Conservation (phyloP, 1,140 invertebrate species). For the Sitodiplosis mosellana region DNA sequence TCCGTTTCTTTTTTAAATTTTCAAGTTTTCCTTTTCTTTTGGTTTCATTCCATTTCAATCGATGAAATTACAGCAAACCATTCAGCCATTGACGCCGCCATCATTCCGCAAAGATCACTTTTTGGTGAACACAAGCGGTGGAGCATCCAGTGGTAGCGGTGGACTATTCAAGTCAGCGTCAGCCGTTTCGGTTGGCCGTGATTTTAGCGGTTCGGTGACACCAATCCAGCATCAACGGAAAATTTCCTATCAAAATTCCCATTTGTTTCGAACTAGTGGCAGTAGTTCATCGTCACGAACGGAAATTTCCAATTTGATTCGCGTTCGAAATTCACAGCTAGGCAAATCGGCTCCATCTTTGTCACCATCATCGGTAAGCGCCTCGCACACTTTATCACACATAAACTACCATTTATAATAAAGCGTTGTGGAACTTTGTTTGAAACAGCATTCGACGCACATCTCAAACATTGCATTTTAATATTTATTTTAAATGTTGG, state of each 20-base stretch:
- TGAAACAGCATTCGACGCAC: no score
- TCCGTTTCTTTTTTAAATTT: no score
- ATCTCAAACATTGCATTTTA: no score
- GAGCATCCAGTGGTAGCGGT: conserved; percentile 8
- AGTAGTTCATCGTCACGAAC: conserved; percentile 2
- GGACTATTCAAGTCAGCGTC: conserved; percentile 22
- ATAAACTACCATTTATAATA: neutral
- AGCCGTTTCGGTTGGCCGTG: conserved; percentile 15
- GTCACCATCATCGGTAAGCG: neutral
- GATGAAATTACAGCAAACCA: neutral
- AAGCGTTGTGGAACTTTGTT: no score
- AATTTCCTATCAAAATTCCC: conserved; percentile 18
- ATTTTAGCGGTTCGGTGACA: conserved; percentile 16
- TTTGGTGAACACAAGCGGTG: neutral
- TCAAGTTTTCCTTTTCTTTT: no score
- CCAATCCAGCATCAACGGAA: conserved; percentile 16
- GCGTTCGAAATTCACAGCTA: conserved; percentile 69
- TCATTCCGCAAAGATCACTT: neutral
- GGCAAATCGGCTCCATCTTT: conserved; percentile 79
- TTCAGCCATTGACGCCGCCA: neutral
- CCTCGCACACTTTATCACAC: no score
- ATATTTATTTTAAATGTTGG: no score
- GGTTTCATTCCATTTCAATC: neutral
- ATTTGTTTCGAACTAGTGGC: conserved; percentile 17
- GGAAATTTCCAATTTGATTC: conserved; percentile 54